A percentile compares a stretch with the other conserved stretches of the same genome.
Conservation (phyloP, 2,797 vertebrate genomes). For the Heteromormyrus szaboi region DNA sequence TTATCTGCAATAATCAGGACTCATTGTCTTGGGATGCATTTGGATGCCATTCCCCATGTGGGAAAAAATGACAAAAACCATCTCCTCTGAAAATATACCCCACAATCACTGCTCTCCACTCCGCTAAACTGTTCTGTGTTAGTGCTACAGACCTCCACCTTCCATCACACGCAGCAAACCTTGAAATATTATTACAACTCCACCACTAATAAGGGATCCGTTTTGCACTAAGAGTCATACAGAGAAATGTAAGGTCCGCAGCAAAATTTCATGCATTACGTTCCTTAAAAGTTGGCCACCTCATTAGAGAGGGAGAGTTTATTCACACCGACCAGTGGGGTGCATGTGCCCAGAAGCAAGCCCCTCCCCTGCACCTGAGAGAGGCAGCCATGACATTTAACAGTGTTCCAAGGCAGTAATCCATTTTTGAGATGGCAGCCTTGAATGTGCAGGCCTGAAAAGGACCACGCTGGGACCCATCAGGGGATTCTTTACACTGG, state of each 20-base stretch:
- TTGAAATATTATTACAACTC: background rate
- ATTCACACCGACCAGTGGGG: constrained; percentile 51
- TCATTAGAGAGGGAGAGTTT: constrained; percentile 39
- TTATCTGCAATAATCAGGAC: constrained; percentile 5
- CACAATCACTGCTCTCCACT: background rate
- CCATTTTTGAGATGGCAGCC: constrained; percentile 57
- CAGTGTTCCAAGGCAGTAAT: constrained; percentile 57
- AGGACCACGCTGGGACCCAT: constrained; percentile 61
- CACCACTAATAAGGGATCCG: background rate
- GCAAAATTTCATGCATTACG: constrained; percentile 44
- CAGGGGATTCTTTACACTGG: constrained; percentile 55
- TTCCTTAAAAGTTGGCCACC: constrained; percentile 46
- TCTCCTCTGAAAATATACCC: background rate
- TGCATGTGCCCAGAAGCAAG: constrained; percentile 37
- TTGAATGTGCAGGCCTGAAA: constrained; percentile 63
- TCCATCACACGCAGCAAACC: background rate
- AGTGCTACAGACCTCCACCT: background rate
- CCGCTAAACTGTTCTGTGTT: background rate
- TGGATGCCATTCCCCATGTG: background rate
- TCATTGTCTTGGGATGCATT: background rate
- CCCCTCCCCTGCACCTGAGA: constrained; percentile 49
- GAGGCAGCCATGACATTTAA: constrained; percentile 68
- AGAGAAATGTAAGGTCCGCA: constrained; percentile 32
- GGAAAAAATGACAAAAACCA: background rate
- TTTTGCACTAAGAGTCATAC: background rate